Base-by-base conservation (phyloP, 2,113 vertebrate species). In the Carollia perspicillata region DNA sequence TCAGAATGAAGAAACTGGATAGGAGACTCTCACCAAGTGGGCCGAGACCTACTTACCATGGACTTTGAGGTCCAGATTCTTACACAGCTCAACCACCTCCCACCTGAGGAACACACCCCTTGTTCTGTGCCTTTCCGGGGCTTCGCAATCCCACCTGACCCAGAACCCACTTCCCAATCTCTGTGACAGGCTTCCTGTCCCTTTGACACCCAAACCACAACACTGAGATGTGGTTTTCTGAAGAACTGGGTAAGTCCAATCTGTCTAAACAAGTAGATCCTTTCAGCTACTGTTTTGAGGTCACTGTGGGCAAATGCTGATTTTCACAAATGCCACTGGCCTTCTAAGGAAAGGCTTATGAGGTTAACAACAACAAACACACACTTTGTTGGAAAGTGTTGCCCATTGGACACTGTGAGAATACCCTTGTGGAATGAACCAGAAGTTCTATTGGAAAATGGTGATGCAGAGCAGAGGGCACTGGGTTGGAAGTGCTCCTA, bases 241-340 rank as follows among this genome's bases (percentile, higher is more conserved):
- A 94, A 92, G 90, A 95, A 91, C 63, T 74, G 60, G 89, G 42
- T 69, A 85, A 96, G 60, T 42, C 42, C 17, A 35, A 80, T 42
- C 20, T 60, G 90, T 47, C 35, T 74, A 66, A 92, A 95, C 17
- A 90, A 90, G n/a, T 28, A 71, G 74, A 83, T 35, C 9, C 71
- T 94, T 96, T 88, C 51, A 58, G 51, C 84, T 88, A 77, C 80
- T 6, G 2, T 94, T 96, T 87, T 95, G 92, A 97, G 96, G 94
- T 83, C 71, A 89, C 4, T 84, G 84, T 74, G 87, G 58, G 47
- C 84, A 94, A 88, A 87, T n/a, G 33, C 28, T 89, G 26, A 84
- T 87, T 97, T 97, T 66, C 60, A 85, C 72, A 72, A 89, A 96
- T 74, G 26, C 40, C 17, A 8, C 65, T 44, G 71, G 35, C 28